phyloP scores from a whole-genome alignment of 1,140 invertebrate species.

The Brachionus asplanchnoidis region DNA sequence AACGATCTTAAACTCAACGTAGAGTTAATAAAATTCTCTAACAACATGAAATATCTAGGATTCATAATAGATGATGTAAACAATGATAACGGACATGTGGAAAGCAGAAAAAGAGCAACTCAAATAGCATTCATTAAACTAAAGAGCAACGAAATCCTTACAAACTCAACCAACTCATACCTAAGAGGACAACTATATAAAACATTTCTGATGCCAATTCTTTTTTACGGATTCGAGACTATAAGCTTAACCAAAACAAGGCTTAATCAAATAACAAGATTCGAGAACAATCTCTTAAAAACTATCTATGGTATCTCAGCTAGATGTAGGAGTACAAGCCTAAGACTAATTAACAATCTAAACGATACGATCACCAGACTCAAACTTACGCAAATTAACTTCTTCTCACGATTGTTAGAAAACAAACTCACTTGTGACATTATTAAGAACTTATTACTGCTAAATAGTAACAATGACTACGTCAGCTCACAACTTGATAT shows the following conservation, averaged over 20 bases:
- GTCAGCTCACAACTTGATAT: background rate
- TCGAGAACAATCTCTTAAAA: background rate
- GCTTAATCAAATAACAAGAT: background rate
- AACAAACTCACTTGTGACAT: background rate
- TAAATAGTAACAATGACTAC: background rate
- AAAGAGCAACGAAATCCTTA: background rate
- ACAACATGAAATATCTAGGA: background rate
- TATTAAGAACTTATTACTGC: background rate
- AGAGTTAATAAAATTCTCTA: background rate
- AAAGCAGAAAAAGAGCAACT: background rate
- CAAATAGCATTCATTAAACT: background rate
- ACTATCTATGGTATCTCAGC: too few species aligned
- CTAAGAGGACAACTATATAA: background rate
- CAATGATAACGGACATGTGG: background rate
- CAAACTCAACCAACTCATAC: background rate
- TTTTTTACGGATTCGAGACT: background rate
- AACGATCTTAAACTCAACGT: background rate
- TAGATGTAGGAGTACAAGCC: background rate
- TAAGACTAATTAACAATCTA: background rate
- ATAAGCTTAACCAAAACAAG: background rate
- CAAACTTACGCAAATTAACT: background rate
- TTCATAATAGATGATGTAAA: background rate
- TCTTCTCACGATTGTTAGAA: background rate
- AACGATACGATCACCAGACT: background rate
- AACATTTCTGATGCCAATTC: background rate